Evolutionary conservation across 2,888 invertebrate genomes (phyloP), one percentile per base, ranked within the genome.

Genomic region (Drosophila recens): DNA sequence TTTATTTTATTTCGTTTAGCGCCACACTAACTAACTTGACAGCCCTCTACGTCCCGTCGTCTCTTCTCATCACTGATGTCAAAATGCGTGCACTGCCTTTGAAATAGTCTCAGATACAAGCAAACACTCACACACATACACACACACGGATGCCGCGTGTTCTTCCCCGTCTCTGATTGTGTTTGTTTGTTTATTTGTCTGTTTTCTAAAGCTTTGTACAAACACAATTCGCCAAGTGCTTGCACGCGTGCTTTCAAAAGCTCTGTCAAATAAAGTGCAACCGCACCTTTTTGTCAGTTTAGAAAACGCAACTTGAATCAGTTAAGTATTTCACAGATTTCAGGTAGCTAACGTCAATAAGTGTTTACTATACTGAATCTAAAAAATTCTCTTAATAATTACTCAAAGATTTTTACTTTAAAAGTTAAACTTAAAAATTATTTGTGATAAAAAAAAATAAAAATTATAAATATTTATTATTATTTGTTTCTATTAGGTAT

Each of bases 1-100:
- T n/a, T n/a, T n/a, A n/a, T n/a, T n/a, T n/a, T n/a, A n/a, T n/a
- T 62, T 62, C 85, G 81, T 81, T 84, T 84, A 87, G 74, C 81
- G 72, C 68, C 67, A 69, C 59, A 70, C 85, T 78, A 87, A 80
- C 81, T 83, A 72, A 66, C 33, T 46, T 17, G 30, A 11, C 38
- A 30, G 15, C 36, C 58, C 58, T 46, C 33, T 43, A 10, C 57
- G 27, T n/a, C 42, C 36, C 56, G 15, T 42, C 23, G 27, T 17
- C n/a, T 20, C 45, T 10, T n/a, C 15, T 4, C 11, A 9, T n/a
- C 17, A 15, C 11, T 33, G 57, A 30, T 73, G 63, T 61, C 67
- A 71, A 74, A 84, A 75, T 87, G 89, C 84, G 87, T 89, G 89
- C 56, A 68, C 27, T 82, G 85, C 58, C 69, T 72, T 36, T 59